Evolutionary conservation across 2,113 vertebrate species (phyloP).

Genomic region (Dipodomys merriami): DNA sequence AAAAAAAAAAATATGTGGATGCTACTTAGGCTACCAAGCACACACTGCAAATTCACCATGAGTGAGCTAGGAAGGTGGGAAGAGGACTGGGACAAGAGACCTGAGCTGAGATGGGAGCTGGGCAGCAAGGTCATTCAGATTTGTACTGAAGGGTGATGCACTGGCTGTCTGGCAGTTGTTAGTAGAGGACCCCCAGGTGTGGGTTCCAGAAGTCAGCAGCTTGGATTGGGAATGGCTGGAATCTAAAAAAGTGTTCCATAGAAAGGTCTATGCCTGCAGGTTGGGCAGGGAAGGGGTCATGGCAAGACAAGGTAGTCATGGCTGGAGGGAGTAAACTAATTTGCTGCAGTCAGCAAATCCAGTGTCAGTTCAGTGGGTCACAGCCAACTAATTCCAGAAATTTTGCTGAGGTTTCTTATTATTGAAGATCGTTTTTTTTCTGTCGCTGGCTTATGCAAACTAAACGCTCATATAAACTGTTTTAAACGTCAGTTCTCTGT

Average conservation of each 20-base stretch:
- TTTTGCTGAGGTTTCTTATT: background rate
- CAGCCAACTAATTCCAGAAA: background rate
- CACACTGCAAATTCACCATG: background rate
- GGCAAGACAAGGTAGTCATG: background rate
- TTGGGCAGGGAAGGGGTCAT: background rate
- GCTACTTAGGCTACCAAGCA: background rate
- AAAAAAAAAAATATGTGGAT: background rate
- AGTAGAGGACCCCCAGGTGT: background rate
- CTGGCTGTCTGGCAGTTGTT: background rate
- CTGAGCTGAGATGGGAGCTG: background rate
- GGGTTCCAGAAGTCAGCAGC: background rate
- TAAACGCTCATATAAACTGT: background rate
- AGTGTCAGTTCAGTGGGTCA: background rate
- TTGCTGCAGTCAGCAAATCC: background rate
- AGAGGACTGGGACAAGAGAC: background rate
- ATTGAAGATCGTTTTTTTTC: slow-evolving; percentile 1
- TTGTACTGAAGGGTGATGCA: background rate
- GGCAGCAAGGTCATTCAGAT: background rate
- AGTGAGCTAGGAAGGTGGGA: background rate
- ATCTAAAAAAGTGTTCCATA: background rate
- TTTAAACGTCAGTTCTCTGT: background rate
- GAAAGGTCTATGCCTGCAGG: background rate
- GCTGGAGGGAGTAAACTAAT: background rate
- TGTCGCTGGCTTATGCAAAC: background rate
- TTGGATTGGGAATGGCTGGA: background rate